These are phyloP conservation scores for Callipepla californica DNA, from an alignment of 2,113 vertebrate genomes.

Conservation along the genomic window DNA sequence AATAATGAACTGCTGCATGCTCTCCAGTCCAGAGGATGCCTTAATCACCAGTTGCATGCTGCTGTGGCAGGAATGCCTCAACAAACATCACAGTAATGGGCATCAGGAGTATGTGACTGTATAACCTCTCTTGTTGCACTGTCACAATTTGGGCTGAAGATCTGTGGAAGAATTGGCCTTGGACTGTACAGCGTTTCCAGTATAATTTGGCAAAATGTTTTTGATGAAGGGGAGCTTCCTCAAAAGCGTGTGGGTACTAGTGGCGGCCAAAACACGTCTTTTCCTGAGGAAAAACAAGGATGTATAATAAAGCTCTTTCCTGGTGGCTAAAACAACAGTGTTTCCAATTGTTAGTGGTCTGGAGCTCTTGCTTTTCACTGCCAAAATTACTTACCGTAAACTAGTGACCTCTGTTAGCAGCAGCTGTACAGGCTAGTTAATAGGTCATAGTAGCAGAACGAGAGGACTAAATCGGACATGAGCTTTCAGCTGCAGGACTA, in stretches of 20 bases:
- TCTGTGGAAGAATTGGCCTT: neutral
- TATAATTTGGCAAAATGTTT: neutral
- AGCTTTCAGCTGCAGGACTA: conserved; percentile 59
- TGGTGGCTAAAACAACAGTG: neutral
- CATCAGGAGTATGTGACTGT: neutral
- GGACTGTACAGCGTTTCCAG: neutral
- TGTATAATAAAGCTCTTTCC: neutral
- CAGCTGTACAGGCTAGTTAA: conserved; percentile 27
- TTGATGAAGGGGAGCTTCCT: neutral
- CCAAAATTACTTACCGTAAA: neutral
- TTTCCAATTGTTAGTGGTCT: conserved; percentile 4
- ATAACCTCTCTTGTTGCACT: neutral
- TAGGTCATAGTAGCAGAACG: conserved; percentile 44
- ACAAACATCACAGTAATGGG: neutral
- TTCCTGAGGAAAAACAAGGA: neutral
- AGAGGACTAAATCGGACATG: conserved; percentile 36
- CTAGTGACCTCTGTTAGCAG: neutral
- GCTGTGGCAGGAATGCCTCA: neutral
- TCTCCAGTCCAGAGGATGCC: neutral
- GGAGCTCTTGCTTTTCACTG: neutral
- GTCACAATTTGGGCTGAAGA: neutral
- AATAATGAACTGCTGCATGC: neutral
- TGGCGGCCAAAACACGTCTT: neutral
- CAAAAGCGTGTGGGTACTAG: neutral
- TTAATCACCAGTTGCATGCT: conserved; percentile 8